Percentiles rank a stretch among this genome's conserved stretches.
Evolutionary conservation across 1,140 invertebrate species (phyloP).

Genomic region (Heliconius nattereri): DNA sequence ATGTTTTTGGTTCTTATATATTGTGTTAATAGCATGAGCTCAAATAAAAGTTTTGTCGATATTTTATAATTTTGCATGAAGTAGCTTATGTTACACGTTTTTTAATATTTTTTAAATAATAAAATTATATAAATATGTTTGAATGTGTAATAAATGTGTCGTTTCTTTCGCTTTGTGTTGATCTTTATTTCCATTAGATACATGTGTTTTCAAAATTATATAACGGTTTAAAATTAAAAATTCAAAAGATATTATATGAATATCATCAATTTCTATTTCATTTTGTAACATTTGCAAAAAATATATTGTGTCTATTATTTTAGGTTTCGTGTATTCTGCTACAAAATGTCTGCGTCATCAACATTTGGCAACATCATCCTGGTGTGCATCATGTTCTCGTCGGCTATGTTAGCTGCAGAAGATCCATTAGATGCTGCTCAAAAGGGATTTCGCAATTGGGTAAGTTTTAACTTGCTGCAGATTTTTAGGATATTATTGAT

Average conservation of each 20-base stretch:
- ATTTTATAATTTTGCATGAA: constrained; percentile 24
- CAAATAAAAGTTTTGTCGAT: background rate
- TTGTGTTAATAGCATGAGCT: constrained; percentile 19
- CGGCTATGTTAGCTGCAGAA: constrained; percentile 98
- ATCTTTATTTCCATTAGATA: background rate
- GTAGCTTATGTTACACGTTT: constrained; percentile 1
- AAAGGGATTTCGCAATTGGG: constrained; percentile 73
- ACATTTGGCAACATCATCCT: constrained; percentile 98
- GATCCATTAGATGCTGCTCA: constrained; percentile 94
- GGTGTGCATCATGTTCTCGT: constrained; percentile 98
- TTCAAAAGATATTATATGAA: background rate
- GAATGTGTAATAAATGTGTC: constrained; percentile 11
- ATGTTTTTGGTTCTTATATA: constrained; percentile 17
- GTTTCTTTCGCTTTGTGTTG: constrained; percentile 10
- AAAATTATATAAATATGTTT: background rate
- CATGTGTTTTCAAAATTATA: constrained; percentile 8
- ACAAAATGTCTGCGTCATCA: constrained; percentile 97
- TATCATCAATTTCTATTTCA: background rate
- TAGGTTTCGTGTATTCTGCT: constrained; percentile 98
- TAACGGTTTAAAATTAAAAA: background rate
- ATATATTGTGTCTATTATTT: constrained; percentile 18
- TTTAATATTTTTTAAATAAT: background rate
- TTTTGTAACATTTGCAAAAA: background rate
- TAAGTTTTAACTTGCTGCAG: constrained; percentile 33
- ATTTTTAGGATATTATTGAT: no score